phyloP scores from a whole-genome alignment of 2,113 vertebrate genomes.

The Dasyurus viverrinus region DNA sequence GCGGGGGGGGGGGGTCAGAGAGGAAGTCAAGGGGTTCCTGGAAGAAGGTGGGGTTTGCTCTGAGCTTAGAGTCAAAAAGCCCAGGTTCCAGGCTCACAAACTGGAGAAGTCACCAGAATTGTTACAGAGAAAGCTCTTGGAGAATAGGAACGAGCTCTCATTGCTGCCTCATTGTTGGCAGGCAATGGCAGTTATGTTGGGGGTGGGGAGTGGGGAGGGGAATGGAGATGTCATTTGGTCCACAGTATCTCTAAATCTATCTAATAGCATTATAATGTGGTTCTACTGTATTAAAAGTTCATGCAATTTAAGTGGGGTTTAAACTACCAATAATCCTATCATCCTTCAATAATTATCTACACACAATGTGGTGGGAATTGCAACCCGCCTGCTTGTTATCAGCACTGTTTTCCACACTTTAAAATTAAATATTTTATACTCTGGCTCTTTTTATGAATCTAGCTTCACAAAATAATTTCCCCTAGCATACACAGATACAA shows the following conservation, averaged over 20 bases:
- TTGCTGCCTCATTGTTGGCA: neutral
- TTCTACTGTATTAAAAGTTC: constrained; percentile 2
- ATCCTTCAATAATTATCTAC: neutral
- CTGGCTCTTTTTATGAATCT: neutral
- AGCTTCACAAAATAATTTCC: neutral
- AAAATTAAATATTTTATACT: constrained; percentile 8
- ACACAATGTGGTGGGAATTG: neutral
- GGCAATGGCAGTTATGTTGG: neutral
- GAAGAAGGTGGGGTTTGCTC: neutral
- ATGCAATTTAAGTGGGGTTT: neutral
- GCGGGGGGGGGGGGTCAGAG: no score
- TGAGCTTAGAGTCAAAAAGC: neutral
- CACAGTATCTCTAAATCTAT: neutral
- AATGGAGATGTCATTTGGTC: neutral
- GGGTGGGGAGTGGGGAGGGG: neutral
- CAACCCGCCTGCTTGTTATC: neutral
- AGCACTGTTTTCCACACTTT: neutral
- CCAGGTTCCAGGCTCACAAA: neutral
- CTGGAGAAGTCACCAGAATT: neutral
- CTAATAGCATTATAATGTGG: neutral
- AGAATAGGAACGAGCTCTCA: neutral
- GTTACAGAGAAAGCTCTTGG: neutral
- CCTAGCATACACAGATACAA: neutral
- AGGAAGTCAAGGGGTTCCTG: neutral
- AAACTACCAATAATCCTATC: neutral